phyloP scores from a whole-genome alignment of 2,797 vertebrate species.

The Diglossa cyanea region DNA sequence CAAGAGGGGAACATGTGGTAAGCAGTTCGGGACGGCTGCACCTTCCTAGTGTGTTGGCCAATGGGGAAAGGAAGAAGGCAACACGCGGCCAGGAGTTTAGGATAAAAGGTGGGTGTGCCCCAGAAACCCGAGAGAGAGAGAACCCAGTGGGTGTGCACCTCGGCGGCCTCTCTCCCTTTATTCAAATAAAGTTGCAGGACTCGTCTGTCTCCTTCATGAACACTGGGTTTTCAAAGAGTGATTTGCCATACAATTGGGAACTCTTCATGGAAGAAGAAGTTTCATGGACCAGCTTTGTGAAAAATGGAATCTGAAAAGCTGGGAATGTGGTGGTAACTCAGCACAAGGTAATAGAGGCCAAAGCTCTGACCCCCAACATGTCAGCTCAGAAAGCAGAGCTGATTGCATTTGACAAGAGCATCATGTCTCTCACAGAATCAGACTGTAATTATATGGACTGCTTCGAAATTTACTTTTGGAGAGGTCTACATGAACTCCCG shows the following conservation, averaged over 20 bases:
- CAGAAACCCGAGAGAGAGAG: background rate
- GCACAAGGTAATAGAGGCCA: background rate
- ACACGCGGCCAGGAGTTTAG: background rate
- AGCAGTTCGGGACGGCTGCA: background rate
- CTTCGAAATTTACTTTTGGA: background rate
- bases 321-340: background rate
- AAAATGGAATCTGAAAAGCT: background rate
- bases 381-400: background rate
- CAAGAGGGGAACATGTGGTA: no score
- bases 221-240: background rate
- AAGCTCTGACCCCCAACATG: background rate
- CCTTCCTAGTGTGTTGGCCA: background rate
- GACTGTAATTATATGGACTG: background rate
- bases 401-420: background rate
- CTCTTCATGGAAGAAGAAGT: no score
- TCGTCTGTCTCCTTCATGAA: background rate
- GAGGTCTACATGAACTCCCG: background rate
- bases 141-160: rapidly evolving
- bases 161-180: background rate
- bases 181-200: background rate
- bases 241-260: background rate
- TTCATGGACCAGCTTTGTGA: background rate
- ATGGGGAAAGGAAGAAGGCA: background rate
- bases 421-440: background rate
- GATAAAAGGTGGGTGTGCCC: background rate